These are phyloP conservation scores for Halcyon leucocephala DNA, from an alignment of 2,797 vertebrate species.

Conservation along the genomic window DNA sequence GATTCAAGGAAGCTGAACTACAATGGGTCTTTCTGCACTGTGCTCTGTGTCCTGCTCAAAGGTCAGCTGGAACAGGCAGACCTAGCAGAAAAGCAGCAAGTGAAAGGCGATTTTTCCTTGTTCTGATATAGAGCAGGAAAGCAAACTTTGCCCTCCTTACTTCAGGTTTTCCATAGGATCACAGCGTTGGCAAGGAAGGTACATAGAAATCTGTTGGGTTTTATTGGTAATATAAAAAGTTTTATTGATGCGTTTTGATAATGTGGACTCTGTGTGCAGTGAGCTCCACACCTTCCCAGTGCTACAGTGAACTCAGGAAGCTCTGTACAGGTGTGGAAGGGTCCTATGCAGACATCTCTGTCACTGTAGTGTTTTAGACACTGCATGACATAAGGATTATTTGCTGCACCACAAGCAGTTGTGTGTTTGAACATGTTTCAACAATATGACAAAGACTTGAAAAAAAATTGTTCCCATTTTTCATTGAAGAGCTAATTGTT, in stretches of 20 bases:
- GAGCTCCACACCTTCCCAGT: neutral
- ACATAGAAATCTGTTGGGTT: neutral
- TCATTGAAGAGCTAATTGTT: constrained; percentile 7
- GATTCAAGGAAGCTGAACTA: neutral
- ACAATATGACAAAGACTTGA: neutral
- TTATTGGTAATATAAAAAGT: neutral
- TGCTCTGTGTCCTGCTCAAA: neutral
- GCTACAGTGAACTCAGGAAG: neutral
- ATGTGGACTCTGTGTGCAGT: neutral
- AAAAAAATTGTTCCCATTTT: neutral
- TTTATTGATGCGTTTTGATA: neutral
- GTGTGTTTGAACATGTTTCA: neutral
- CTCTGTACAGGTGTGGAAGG: neutral
- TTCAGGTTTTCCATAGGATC: neutral
- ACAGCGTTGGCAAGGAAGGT: neutral
- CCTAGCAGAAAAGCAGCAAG: neutral
- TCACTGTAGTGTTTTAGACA: neutral
- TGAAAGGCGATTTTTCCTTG: neutral
- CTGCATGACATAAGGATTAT: neutral
- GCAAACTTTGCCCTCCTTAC: neutral
- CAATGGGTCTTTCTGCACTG: neutral
- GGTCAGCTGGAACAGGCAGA: neutral
- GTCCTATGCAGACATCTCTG: neutral
- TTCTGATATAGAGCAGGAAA: neutral
- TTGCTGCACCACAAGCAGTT: neutral